These are phyloP conservation scores for Philopotamus ludificatus DNA, from an alignment of 1,140 invertebrate genomes.

Conservation along the genomic window DNA sequence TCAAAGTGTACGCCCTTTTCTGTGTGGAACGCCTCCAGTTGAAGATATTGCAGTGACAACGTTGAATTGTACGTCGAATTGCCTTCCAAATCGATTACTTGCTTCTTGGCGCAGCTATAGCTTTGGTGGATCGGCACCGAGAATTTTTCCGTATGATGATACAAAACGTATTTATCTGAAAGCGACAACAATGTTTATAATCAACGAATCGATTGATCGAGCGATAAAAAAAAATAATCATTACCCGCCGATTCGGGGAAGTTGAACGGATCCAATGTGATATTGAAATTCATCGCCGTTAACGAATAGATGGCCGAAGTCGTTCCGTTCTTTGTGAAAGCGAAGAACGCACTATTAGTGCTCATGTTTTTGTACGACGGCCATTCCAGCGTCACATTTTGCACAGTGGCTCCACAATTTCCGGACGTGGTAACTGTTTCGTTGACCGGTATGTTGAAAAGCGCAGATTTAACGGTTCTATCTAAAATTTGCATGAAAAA, in stretches of 20 bases:
- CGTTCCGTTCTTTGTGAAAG: constrained; percentile 53
- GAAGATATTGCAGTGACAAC: constrained; percentile 59
- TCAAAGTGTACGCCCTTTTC: constrained; percentile 54
- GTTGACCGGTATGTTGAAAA: constrained; percentile 52
- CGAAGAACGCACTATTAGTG: constrained; percentile 48
- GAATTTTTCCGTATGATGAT: constrained; percentile 55
- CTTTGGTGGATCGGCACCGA: constrained; percentile 60
- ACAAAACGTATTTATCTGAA: constrained; percentile 53
- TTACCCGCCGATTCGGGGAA: constrained; percentile 35
- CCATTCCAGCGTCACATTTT: constrained; percentile 56
- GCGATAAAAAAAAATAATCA: not conserved
- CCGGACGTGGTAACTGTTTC: constrained; percentile 47
- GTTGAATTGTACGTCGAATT: constrained; percentile 45
- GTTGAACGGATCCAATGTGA: constrained; percentile 39
- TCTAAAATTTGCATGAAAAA: constrained; percentile 16
- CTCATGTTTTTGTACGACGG: constrained; percentile 35
- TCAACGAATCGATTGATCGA: not conserved
- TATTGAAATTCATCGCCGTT: constrained; percentile 44
- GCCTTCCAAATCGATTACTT: constrained; percentile 57
- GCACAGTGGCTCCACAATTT: constrained; percentile 49
- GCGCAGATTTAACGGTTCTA: constrained; percentile 42
- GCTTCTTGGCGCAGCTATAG: constrained; percentile 64
- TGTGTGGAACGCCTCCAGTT: constrained; percentile 70
- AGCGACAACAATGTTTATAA: constrained; percentile 22
- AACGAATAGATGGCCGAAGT: constrained; percentile 48